These are phyloP conservation scores for Gallirallus australis DNA, from an alignment of 2,797 vertebrate genomes.

Conservation along the genomic window DNA sequence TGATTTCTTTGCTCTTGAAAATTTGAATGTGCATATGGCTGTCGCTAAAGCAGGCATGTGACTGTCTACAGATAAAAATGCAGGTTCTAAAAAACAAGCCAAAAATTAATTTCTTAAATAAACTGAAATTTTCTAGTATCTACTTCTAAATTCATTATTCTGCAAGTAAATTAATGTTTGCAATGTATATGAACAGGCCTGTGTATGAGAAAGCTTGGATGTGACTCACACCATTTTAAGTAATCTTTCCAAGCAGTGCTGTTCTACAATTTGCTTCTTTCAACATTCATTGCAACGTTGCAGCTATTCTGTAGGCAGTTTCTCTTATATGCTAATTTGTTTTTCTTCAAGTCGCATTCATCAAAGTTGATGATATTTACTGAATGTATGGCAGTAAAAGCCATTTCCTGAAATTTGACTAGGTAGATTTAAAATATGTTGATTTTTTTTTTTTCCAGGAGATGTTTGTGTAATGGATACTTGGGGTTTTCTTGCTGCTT, in stretches of 20 bases:
- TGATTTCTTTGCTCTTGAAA: neutral
- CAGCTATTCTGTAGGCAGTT: neutral
- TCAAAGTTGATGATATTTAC: neutral
- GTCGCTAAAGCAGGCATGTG: neutral
- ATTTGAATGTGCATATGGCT: neutral
- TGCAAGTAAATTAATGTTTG: neutral
- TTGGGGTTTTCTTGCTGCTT: neutral
- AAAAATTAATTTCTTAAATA: neutral
- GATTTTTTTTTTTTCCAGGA: neutral
- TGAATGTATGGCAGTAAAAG: neutral
- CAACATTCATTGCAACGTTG: neutral
- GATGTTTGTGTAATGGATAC: neutral
- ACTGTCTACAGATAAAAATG: neutral
- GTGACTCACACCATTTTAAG: neutral
- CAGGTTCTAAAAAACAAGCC: neutral
- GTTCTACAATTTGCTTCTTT: neutral
- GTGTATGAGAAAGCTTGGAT: neutral
- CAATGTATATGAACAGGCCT: neutral
- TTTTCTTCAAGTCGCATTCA: neutral
- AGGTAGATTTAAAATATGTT: neutral
- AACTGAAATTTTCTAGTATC: neutral
- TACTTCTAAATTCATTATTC: neutral
- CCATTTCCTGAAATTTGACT: neutral
- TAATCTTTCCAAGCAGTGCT: neutral
- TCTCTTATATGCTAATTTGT: neutral